Evolutionary conservation across 2,113 vertebrate species (phyloP), one percentile per base, ranked within the genome.

Genomic region (Heteronetta atricapilla): DNA sequence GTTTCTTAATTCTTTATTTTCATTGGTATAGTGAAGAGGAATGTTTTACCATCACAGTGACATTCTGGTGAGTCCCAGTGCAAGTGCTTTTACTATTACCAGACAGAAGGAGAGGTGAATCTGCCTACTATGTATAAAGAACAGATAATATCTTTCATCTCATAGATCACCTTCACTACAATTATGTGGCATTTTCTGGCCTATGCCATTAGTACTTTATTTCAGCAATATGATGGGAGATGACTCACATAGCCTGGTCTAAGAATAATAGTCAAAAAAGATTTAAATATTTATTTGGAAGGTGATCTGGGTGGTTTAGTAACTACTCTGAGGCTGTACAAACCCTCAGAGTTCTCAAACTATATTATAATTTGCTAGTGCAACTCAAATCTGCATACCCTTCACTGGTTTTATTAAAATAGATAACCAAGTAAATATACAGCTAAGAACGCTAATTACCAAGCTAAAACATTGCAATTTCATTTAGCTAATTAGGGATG

Each of bases 401-500:
- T 36, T 81, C 68, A 74, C 3, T 92, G 64, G 59, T 92, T 81
- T 77, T 86, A 81, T 81, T 92, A 70, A 93, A 95, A 92, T n/a
- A 74, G 60, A 79, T 83, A 90, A 90, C 76, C 55, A 83, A 94
- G 83, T 16, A 95, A 88, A 91, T 91, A 88, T n/a, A 83, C 40
- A 69, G 85, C 74, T 90, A 77, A 77, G 59, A 89, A 64, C 3
- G 10, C 14, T 88, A 93, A 93, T 90, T 96, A 83, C n/a, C 21
- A 77, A 83, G 42, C 38, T 79, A 23, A 94, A 91, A 36, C 55
- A 58, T 63, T 86, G 73, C 18, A 70, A 46, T 82, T 90, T 93
- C 86, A 77, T 95, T 95, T 90, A 77, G 64, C 14, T 83, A 88
- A 88, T 96, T 91, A 94, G n/a, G 11, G 16, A 80, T 77, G 82